phyloP scores from a whole-genome alignment of 2,113 vertebrate species.

The Grammomys dolichurus region DNA sequence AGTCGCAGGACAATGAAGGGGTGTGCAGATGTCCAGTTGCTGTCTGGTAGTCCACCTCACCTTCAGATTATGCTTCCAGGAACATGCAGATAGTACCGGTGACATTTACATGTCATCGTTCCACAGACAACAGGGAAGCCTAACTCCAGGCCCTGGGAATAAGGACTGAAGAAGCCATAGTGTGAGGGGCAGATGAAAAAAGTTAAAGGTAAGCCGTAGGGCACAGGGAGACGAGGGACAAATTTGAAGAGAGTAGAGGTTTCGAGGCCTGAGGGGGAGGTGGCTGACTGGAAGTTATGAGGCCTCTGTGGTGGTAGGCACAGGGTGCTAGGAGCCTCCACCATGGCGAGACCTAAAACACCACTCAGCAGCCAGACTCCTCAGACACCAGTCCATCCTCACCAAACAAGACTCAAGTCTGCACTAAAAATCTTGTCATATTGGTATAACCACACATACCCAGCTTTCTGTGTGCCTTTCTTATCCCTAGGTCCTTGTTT shows the following conservation, averaged over 20 bases:
- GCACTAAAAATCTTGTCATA: accelerated
- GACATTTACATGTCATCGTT: neutral
- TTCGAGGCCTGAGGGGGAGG: accelerated
- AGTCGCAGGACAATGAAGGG: neutral
- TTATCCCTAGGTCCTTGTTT: neutral
- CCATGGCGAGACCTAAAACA: neutral
- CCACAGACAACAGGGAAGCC: neutral
- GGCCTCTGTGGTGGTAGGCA: neutral
- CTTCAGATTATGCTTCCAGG: neutral
- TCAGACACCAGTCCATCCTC: neutral
- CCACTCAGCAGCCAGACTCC: neutral
- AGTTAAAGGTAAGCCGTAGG: accelerated
- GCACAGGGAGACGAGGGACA: no score
- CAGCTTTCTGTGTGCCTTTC: neutral
- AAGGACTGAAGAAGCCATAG: neutral
- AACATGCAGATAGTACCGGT: accelerated
- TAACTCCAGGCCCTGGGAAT: neutral
- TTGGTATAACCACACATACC: no score
- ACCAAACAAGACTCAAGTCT: neutral
- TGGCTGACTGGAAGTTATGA: neutral
- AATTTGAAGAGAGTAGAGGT: neutral
- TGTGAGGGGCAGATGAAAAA: neutral
- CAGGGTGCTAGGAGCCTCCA: no score
- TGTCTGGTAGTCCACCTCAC: neutral
- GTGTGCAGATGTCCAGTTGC: neutral